Conservation (phyloP, 2,113 vertebrate genomes). For the Potamarius usumacintae region DNA sequence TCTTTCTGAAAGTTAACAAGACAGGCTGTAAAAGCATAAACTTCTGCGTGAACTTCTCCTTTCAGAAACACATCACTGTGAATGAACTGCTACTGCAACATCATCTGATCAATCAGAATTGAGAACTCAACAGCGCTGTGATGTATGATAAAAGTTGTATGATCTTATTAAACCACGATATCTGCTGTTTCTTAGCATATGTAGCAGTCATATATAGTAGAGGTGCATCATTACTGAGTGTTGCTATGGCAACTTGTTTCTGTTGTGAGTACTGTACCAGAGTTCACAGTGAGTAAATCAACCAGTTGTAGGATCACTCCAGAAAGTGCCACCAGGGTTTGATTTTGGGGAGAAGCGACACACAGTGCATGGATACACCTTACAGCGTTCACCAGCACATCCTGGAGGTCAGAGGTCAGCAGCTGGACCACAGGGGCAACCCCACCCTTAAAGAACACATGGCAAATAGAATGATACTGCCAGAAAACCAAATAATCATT, state of each 20-base stretch:
- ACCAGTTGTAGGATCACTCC: slow-evolving; percentile 70
- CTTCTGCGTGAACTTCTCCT: too few relatives aligned
- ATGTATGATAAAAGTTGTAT: neutral
- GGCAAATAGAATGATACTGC: neutral
- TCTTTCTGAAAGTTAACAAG: too few relatives aligned
- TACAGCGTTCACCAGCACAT: slow-evolving; percentile 72
- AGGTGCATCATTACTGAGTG: neutral
- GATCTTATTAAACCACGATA: neutral
- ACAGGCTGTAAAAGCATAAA: too few relatives aligned
- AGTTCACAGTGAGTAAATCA: slow-evolving; percentile 67
- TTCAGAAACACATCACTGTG: too few relatives aligned
- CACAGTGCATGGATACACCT: slow-evolving; percentile 72
- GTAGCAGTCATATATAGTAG: neutral
- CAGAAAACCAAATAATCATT: neutral
- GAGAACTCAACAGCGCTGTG: neutral
- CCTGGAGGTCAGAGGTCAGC: slow-evolving; percentile 64
- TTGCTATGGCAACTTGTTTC: neutral
- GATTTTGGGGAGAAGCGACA: slow-evolving; percentile 62
- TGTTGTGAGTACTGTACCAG: slow-evolving; percentile 60
- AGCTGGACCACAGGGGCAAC: slow-evolving; percentile 69
- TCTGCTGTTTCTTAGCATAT: neutral
- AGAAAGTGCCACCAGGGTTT: slow-evolving; percentile 61
- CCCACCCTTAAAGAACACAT: slow-evolving; percentile 63
- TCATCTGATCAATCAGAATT: neutral
- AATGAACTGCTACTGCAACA: too few relatives aligned